Evolutionary conservation across 2,797 vertebrate genomes (phyloP).

Genomic region (Hemibagrus guttatus): DNA sequence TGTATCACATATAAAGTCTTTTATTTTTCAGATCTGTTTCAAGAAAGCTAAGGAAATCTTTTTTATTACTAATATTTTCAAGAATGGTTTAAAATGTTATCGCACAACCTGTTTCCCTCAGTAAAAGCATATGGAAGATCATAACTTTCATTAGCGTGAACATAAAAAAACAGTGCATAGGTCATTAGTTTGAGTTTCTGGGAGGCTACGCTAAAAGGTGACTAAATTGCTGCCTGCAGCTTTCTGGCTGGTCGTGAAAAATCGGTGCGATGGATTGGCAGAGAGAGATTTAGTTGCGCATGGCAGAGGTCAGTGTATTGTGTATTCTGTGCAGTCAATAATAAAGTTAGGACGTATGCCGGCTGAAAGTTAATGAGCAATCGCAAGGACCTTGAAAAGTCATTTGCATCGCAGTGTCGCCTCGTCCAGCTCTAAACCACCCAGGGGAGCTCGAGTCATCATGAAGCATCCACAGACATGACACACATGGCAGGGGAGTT

Average conservation of each 20-base stretch:
- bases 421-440: conserved; percentile 75
- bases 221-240: conserved; percentile 80
- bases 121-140: background rate
- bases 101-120: background rate
- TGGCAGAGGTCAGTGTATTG: conserved; percentile 99
- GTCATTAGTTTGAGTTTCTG: conserved; percentile 27
- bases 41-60: background rate
- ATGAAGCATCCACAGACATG: conserved; percentile 53
- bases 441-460: conserved; percentile 70
- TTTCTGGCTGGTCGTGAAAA: conserved; percentile 83
- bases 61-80: background rate
- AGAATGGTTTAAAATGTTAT: background rate
- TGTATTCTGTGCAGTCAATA: conserved; percentile 99
- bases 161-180: conserved; percentile 8
- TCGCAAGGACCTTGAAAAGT: conserved; percentile 97
- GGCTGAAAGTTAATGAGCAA: conserved; percentile 95
- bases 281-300: conserved; percentile 95
- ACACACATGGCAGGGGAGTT: conserved; percentile 28
- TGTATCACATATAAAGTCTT: background rate
- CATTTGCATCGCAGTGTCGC: conserved; percentile 87
- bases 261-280: conserved; percentile 92
- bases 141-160: background rate
- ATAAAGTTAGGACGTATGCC: conserved; percentile 99
- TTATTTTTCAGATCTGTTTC: background rate
- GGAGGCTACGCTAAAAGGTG: conserved; percentile 70